Base-by-base conservation (phyloP, 2,797 vertebrate species). In the Chromis chromis region DNA sequence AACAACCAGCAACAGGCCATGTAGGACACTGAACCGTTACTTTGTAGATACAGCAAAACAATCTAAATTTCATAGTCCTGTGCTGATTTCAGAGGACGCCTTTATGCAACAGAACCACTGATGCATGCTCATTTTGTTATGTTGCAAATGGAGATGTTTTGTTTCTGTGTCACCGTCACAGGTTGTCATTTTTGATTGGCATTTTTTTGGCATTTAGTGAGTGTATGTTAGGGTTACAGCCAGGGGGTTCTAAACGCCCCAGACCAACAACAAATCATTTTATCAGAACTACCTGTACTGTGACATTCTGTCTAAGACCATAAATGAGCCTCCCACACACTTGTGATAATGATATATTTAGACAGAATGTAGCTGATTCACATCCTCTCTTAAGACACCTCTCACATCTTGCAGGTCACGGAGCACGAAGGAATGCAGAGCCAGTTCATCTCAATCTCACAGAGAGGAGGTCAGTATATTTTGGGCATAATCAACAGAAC, bases 401-500 rank as follows among this genome's bases (percentile, higher is more conserved):
- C 39, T 66, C 28, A 55, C 17, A 71, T 61, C 25, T n/a, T 65
- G 52, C 21, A 25, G 53, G 48, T 62, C 50, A 48, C 16, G 27
- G 46, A 10, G 1, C 36, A 33, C 48, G 46, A 36, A 65, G 27
- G 1, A 60, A 55, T 49, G n/a, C 2, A 59, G 33, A 4, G 54
- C 17, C 7, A 48, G 42, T 61, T 24, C n/a, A 8, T 25, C 21
- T 70, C 33, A 52, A 2, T 31, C 12, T 39, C n/a, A 22, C 7
- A 54, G 48, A 65, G 10, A 56, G 7, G 17, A 40, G 24, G n/a
- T 42, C 27, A 56, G 21, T 25, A 56, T 44, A 66, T 59, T 31
- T 58, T 7, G 24, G 60, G 13, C 19, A 24, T 69, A 66, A 73
- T 70, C 59, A 79, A 59, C 52, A 70, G 40, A 76, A 56, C 64